Evolutionary conservation across 30 jellyfish, hydroid and myxozoan genomes (phyloP).

Genomic region (Sanderia malayensis): DNA sequence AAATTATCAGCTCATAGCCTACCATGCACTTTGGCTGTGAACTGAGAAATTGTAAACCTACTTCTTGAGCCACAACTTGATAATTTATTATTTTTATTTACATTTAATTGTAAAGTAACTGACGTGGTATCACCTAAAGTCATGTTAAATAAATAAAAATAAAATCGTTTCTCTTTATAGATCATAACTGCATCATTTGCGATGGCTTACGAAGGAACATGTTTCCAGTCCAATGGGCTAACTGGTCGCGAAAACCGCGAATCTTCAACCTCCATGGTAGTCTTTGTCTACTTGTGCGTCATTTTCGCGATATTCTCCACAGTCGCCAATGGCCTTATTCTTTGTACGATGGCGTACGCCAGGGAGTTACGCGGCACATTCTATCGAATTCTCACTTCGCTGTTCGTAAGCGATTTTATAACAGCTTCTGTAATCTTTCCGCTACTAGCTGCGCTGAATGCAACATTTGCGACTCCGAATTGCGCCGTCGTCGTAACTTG

Average conservation of each 20-base stretch:
- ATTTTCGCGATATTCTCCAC: conserved; percentile 24
- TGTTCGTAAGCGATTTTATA: conserved; percentile 35
- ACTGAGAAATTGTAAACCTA: no score
- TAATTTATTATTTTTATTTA: no score
- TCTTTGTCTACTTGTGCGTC: conserved; percentile 14
- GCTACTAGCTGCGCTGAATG: conserved; percentile 34
- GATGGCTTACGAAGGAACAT: background rate
- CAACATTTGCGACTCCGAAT: conserved; percentile 33
- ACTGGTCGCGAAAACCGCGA: conserved; percentile 19
- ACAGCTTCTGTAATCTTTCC: conserved; percentile 45
- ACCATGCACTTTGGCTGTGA: no score
- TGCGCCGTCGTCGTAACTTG: conserved; percentile 20
- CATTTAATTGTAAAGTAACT: no score
- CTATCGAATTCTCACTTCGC: conserved; percentile 40
- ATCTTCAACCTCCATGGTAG: conserved; percentile 17
- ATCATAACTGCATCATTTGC: no score
- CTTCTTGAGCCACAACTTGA: no score
- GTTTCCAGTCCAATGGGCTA: conserved; percentile 15
- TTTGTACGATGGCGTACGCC: conserved; percentile 8
- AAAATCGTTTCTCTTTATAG: no score
- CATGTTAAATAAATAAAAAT: no score
- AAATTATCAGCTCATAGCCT: no score
- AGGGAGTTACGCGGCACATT: conserved; percentile 49
- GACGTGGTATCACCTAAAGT: no score
- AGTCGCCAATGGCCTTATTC: conserved; percentile 10